phyloP scores from a whole-genome alignment of 2,888 invertebrate species.

The Sesia apiformis region DNA sequence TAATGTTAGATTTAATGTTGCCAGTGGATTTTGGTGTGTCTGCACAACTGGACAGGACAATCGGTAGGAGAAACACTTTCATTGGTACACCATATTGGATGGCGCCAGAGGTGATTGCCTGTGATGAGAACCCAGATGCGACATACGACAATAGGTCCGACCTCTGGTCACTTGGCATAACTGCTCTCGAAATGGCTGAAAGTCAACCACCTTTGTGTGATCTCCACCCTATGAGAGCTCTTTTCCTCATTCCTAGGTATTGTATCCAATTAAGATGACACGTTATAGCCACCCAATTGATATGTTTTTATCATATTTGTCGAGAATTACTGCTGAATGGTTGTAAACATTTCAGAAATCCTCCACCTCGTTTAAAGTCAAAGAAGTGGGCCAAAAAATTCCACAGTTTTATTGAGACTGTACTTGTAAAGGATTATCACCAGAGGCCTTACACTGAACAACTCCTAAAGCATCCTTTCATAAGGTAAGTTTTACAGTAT shows the following conservation, averaged over 20 bases:
- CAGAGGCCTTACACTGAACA: conserved; percentile 99
- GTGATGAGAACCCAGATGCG: conserved; percentile 99
- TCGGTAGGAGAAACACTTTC: conserved; percentile 98
- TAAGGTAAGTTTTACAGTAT: conserved; percentile 67
- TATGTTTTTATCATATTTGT: not conserved
- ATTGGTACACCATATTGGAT: conserved; percentile 99
- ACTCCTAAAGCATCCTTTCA: conserved; percentile 96
- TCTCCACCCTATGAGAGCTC: conserved; percentile 99
- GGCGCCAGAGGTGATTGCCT: conserved; percentile 99
- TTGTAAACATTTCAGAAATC: conserved; percentile 78
- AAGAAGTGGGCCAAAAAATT: conserved; percentile 99
- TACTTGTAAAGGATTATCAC: conserved; percentile 98
- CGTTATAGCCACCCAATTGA: not conserved
- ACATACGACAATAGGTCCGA: conserved; percentile 98
- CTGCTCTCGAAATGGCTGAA: conserved; percentile 99
- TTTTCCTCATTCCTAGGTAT: conserved; percentile 93
- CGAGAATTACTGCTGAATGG: too few species aligned
- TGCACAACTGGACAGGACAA: conserved; percentile 98
- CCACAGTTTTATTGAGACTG: conserved; percentile 98
- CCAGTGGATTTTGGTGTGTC: conserved; percentile 99
- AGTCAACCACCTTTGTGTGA: conserved; percentile 99
- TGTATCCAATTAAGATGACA: not conserved
- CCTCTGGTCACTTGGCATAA: conserved; percentile 95
- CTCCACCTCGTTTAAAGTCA: conserved; percentile 97
- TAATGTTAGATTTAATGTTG: not conserved